Percentiles rank a stretch among this genome's conserved stretches.
Conservation (phyloP, 2,113 vertebrate species). For the Cyprinodon variegatus region DNA sequence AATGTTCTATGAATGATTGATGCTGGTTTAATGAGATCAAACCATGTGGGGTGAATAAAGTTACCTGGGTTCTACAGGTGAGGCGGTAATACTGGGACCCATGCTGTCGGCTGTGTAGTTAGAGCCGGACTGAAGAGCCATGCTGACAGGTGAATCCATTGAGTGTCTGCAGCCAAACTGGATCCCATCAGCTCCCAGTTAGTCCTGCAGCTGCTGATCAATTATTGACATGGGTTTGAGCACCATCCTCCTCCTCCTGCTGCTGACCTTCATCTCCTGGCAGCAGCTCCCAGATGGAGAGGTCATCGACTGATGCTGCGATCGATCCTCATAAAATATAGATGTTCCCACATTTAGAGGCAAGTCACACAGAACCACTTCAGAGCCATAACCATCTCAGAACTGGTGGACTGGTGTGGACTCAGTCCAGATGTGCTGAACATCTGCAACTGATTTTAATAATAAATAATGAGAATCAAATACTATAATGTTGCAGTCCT, state of each 20-base stretch:
- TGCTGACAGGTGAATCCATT: slow-evolving; percentile 66
- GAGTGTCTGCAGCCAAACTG: not conserved
- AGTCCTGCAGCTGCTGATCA: not conserved
- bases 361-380: not conserved
- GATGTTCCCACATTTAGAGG: not conserved
- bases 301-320: not conserved
- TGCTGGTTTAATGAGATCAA: not conserved
- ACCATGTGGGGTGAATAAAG: not conserved
- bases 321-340: slow-evolving; percentile 3
- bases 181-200: not conserved
- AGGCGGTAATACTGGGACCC: slow-evolving; percentile 37
- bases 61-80: slow-evolving; percentile 56
- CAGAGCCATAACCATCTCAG: not conserved
- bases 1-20: not conserved
- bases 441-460: not conserved
- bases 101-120: slow-evolving; percentile 53
- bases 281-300: not conserved
- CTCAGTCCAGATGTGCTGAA: not conserved
- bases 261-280: not conserved
- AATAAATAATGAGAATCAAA: not conserved
- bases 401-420: not conserved
- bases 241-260: not conserved
- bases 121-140: slow-evolving; percentile 49
- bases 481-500: not conserved
- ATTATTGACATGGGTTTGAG: not conserved